Percentiles rank a stretch among this genome's conserved stretches.
Evolutionary conservation across 2,888 invertebrate genomes (phyloP).

Genomic region (Quadroppia sp.): DNA sequence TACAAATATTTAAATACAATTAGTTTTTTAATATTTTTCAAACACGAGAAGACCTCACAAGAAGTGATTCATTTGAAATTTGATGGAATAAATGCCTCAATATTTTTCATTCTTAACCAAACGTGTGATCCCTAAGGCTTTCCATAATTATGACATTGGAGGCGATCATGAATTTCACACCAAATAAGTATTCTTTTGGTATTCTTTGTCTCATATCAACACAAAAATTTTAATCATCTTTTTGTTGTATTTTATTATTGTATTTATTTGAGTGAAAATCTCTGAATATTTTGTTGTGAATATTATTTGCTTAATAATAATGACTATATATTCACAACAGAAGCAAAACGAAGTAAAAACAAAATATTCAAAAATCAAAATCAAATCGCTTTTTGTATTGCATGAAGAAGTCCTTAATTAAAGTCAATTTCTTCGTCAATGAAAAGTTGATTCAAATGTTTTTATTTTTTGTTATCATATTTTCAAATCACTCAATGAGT

Average conservation of each 20-base stretch:
- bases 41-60: slow-evolving; percentile 23
- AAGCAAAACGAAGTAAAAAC: no score
- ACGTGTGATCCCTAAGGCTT: slow-evolving; percentile 22
- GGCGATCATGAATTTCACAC: slow-evolving; percentile 12
- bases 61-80: slow-evolving; percentile 1
- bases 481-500: no score
- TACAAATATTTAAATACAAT: not conserved
- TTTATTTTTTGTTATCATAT: no score
- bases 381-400: no score
- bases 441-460: no score
- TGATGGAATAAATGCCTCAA: not conserved
- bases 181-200: not conserved
- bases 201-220: not conserved
- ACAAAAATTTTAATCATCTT: not conserved
- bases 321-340: no score
- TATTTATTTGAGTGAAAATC: not conserved
- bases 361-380: no score
- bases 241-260: not conserved
- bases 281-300: no score
- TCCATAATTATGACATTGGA: not conserved
- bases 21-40: not conserved
- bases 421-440: no score
- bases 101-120: not conserved
- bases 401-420: no score
- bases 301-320: no score